Evolutionary conservation across 2,888 invertebrate species (phyloP).

Genomic region (Harpalus rubripes): DNA sequence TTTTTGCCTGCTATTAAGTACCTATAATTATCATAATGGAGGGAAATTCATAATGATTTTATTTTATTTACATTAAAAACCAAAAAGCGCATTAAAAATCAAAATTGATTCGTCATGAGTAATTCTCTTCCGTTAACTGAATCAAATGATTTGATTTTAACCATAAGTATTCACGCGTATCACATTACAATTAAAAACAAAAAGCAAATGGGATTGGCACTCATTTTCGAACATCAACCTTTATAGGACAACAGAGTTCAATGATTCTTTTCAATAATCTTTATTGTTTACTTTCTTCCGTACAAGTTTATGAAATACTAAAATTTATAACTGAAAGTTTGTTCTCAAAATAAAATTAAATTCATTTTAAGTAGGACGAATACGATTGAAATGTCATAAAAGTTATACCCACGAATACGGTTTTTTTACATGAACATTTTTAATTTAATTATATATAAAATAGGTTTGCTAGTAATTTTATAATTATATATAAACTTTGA

Average conservation of each 20-base stretch:
- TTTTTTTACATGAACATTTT: not conserved
- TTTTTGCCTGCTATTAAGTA: not conserved
- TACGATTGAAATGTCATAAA: conserved; percentile 12
- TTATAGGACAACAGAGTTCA: conserved; percentile 27
- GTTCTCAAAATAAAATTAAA: conserved; percentile 6
- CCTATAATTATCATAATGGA: not conserved
- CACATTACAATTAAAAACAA: conserved; percentile 36
- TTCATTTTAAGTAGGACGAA: conserved; percentile 11
- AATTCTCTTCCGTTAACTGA: conserved; percentile 44
- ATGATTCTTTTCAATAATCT: not conserved
- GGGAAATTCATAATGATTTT: not conserved
- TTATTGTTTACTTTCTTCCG: not conserved
- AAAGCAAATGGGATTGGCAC: conserved; percentile 30
- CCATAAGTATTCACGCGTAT: conserved; percentile 49
- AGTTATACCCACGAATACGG: not conserved
- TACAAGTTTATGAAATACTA: not conserved
- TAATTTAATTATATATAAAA: too few species aligned
- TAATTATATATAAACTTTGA: too few species aligned
- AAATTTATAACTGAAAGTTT: conserved; percentile 30
- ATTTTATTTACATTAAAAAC: conserved; percentile 5
- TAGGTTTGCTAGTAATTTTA: too few species aligned
- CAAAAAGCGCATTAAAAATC: conserved; percentile 1
- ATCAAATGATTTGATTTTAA: conserved; percentile 21
- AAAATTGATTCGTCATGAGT: conserved; percentile 47
- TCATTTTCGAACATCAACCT: conserved; percentile 44